Evolutionary conservation across 2,888 invertebrate species (phyloP).

Genomic region (Melinaea marsaeus): DNA sequence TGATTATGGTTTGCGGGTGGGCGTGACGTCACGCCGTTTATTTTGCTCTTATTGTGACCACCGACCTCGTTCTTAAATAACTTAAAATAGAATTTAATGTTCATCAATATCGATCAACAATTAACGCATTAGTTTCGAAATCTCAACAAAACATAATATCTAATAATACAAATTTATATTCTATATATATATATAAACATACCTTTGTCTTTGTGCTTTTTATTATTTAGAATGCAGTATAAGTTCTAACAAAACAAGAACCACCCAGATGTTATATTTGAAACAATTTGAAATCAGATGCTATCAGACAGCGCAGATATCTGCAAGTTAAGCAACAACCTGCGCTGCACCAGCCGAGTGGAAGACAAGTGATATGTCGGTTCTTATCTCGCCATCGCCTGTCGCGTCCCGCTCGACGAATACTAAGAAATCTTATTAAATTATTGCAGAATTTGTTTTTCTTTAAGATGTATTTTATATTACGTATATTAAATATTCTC

Average conservation of each 20-base stretch:
- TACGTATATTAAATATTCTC: background rate
- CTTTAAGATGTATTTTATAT: background rate
- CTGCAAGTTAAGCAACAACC: constrained; percentile 14
- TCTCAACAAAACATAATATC: background rate
- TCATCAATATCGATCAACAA: background rate
- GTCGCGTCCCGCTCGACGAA: constrained; percentile 16
- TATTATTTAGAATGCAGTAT: no score
- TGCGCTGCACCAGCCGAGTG: background rate
- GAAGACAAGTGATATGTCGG: constrained; percentile 18
- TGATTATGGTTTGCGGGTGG: constrained; percentile 18
- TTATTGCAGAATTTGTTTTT: background rate
- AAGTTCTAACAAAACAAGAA: no score
- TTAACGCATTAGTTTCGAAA: background rate
- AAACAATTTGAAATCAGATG: background rate
- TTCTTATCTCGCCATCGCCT: constrained; percentile 18
- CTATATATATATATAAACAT: no score
- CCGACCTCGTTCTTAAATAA: constrained; percentile 8
- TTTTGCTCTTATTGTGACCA: constrained; percentile 2
- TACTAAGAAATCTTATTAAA: constrained; percentile 12
- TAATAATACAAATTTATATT: no score
- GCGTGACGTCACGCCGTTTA: constrained; percentile 17
- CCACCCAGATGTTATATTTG: no score
- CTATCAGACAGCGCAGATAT: constrained; percentile 6
- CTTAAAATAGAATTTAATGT: background rate
- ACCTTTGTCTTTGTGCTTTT: no score